Conservation (phyloP, 2,888 invertebrate species). For the Fragum sueziense region DNA sequence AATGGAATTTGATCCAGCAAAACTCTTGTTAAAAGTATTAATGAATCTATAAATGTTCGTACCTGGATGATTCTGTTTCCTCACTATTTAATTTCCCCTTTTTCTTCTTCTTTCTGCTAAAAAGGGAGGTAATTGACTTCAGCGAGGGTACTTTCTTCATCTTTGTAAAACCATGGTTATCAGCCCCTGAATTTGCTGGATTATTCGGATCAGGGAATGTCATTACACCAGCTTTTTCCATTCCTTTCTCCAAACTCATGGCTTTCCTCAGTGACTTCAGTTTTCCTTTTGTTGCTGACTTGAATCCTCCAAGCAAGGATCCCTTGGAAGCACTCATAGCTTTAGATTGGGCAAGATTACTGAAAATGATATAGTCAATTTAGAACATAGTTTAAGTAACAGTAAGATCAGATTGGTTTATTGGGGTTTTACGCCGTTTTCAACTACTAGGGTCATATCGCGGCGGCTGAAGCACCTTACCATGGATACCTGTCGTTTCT, state of each 20-base stretch:
- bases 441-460: too few relatives aligned
- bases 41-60: too few relatives aligned
- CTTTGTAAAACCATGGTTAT: constrained; percentile 41
- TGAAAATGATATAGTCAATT: constrained; percentile 26
- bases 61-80: constrained; percentile 44
- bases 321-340: constrained; percentile 60
- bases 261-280: constrained; percentile 67
- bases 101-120: constrained; percentile 60
- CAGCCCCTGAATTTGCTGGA: constrained; percentile 24
- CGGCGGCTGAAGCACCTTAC: too few relatives aligned
- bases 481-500: too few relatives aligned
- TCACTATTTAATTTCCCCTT: constrained; percentile 52
- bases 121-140: constrained; percentile 60
- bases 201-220: constrained; percentile 38
- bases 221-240: constrained; percentile 54
- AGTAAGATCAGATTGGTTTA: too few relatives aligned
- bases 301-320: constrained; percentile 58
- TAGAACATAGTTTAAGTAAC: too few relatives aligned
- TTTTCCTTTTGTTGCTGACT: constrained; percentile 60
- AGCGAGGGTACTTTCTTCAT: constrained; percentile 67
- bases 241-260: constrained; percentile 70
- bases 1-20: too few relatives aligned
- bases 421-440: too few relatives aligned
- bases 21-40: too few relatives aligned
- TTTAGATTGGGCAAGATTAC: constrained; percentile 59